Evolutionary conservation across 2,888 invertebrate species (phyloP).

Genomic region (Lasioglossum lativentre): DNA sequence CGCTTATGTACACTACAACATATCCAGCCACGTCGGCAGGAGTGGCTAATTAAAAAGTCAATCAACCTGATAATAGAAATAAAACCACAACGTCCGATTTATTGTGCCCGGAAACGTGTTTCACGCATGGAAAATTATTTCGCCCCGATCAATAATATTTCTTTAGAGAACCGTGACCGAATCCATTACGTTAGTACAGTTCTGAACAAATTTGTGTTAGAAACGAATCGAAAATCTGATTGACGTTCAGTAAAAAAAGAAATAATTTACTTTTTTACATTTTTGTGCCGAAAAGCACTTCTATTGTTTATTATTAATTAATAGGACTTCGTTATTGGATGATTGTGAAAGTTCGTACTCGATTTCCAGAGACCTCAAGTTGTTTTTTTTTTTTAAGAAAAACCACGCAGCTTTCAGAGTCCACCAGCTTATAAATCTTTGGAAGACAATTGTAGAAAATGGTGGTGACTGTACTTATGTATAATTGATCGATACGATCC

Average conservation of each 20-base stretch:
- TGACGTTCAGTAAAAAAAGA: not conserved
- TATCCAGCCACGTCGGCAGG: conserved; percentile 14
- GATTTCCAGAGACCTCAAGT: too few species aligned
- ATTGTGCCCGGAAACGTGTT: not conserved
- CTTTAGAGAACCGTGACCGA: not conserved
- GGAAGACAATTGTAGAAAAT: too few species aligned
- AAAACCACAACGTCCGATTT: conserved; percentile 50
- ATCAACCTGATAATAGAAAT: conserved; percentile 68
- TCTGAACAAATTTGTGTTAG: not conserved
- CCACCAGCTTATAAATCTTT: too few species aligned
- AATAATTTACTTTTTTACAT: not conserved
- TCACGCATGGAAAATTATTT: conserved; percentile 19
- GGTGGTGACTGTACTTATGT: too few species aligned
- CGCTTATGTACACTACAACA: conserved; percentile 14
- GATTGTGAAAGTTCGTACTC: too few species aligned
- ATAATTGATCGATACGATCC: too few species aligned
- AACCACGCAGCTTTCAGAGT: too few species aligned
- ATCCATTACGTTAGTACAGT: not conserved
- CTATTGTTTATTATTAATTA: too few species aligned
- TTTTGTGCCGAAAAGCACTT: too few species aligned
- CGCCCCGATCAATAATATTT: conserved; percentile 1
- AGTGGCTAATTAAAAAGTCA: conserved; percentile 71
- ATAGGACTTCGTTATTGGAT: too few species aligned
- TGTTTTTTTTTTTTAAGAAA: too few species aligned
- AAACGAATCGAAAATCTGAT: not conserved